These are phyloP conservation scores for Jordanella pulchra DNA, from an alignment of 2,797 vertebrate genomes.

Conservation along the genomic window DNA sequence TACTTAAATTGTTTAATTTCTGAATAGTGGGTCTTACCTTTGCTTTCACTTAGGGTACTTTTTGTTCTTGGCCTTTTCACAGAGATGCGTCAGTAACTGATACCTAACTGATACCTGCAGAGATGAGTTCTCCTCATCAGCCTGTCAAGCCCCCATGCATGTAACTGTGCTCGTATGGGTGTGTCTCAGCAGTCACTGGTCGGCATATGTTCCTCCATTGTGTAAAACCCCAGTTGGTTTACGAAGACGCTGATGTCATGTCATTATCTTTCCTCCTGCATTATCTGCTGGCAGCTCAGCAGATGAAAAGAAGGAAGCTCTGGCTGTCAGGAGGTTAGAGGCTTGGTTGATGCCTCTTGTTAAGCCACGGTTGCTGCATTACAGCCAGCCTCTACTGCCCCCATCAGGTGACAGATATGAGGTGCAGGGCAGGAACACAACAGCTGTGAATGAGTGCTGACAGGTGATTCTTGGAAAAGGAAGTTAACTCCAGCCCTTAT, in stretches of 20 bases:
- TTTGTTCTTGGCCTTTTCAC: slow-evolving; percentile 35
- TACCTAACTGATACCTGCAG: slow-evolving; percentile 73
- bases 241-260: slow-evolving; percentile 74
- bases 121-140: slow-evolving; percentile 41
- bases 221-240: slow-evolving; percentile 74
- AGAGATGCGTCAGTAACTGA: slow-evolving; percentile 70
- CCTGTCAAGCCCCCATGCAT: slow-evolving; percentile 49
- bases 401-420: slow-evolving; percentile 61
- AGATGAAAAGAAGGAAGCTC: slow-evolving; percentile 65
- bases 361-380: slow-evolving; percentile 36
- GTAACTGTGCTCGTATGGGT: slow-evolving; percentile 55
- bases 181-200: slow-evolving; percentile 65
- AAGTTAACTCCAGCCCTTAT: slow-evolving; percentile 46
- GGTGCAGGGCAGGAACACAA: slow-evolving; percentile 41
- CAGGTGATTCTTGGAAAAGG: slow-evolving; percentile 61
- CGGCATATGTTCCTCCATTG: slow-evolving; percentile 74
- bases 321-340: slow-evolving; percentile 60
- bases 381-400: slow-evolving; percentile 74
- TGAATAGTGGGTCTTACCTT: slow-evolving; percentile 42
- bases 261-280: slow-evolving; percentile 63
- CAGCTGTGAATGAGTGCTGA: slow-evolving; percentile 48
- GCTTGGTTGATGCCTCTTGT: slow-evolving; percentile 49
- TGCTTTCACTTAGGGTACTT: slow-evolving; percentile 35
- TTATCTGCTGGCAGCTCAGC: slow-evolving; percentile 66
- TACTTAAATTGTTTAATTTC: slow-evolving; percentile 28